These are phyloP conservation scores for Eupithecia insigniata DNA, from an alignment of 2,888 invertebrate species.

Conservation along the genomic window DNA sequence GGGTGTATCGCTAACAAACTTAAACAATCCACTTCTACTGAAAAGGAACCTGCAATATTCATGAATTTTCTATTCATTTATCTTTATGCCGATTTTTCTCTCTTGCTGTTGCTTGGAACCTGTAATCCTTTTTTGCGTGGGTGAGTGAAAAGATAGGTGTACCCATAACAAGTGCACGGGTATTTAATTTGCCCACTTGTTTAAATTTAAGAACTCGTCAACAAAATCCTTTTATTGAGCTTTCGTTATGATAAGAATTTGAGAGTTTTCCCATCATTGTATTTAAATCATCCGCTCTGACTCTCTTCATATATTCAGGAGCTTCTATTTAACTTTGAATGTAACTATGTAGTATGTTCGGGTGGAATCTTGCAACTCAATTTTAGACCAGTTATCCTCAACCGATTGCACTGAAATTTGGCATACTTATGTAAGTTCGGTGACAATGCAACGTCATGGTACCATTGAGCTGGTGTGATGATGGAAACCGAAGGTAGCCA, in stretches of 20 bases:
- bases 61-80: not conserved
- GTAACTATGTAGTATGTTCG: too few species aligned
- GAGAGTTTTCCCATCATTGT: not conserved
- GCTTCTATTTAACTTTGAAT: too few species aligned
- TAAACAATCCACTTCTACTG: constrained; percentile 5
- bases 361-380: too few species aligned
- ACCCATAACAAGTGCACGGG: not conserved
- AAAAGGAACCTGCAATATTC: not conserved
- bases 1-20: constrained; percentile 16
- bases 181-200: not conserved
- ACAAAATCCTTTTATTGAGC: not conserved
- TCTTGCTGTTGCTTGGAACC: not conserved
- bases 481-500: too few species aligned
- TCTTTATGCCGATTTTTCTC: not conserved
- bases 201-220: not conserved
- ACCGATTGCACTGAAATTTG: too few species aligned
- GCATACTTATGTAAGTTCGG: too few species aligned
- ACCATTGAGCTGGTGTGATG: too few species aligned
- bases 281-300: not conserved
- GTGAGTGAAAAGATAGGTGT: not conserved
- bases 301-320: not conserved
- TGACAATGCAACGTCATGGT: too few species aligned
- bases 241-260: not conserved
- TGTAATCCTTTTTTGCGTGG: not conserved
- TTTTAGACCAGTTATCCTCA: too few species aligned